A percentile compares a stretch with the other conserved stretches of the same genome.
phyloP scores from a whole-genome alignment of 2,888 invertebrate genomes.

The Tinea pellionella region DNA sequence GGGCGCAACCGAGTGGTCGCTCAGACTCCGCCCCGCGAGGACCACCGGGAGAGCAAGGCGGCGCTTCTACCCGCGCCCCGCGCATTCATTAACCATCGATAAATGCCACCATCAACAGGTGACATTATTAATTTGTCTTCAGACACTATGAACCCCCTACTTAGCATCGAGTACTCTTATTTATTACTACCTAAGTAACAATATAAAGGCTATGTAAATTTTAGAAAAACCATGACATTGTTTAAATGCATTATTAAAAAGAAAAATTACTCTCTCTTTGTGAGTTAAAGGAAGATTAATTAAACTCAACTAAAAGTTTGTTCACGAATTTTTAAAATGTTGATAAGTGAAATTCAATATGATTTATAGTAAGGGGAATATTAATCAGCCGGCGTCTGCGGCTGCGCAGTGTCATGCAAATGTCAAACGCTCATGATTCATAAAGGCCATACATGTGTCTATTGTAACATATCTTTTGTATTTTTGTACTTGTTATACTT shows the following conservation, averaged over 20 bases:
- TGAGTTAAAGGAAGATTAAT: not conserved
- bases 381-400: conserved; percentile 42
- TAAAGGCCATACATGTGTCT: conserved; percentile 20
- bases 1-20: conserved; percentile 19
- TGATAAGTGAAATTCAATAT: conserved; percentile 19
- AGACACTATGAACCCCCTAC: not conserved
- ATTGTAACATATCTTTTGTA: conserved; percentile 13
- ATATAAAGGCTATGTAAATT: not conserved
- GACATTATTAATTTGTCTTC: conserved; percentile 14
- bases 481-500: not conserved
- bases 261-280: not conserved
- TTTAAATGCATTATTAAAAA: not conserved
- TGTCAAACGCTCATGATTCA: conserved; percentile 49
- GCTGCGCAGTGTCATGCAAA: conserved; percentile 39
- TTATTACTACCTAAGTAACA: not conserved
- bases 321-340: not conserved
- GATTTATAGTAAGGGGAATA: conserved; percentile 53
- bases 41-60: conserved; percentile 70
- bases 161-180: not conserved
- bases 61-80: conserved; percentile 35
- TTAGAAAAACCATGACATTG: not conserved
- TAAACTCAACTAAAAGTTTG: not conserved
- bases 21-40: conserved; percentile 61
- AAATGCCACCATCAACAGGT: conserved; percentile 12
- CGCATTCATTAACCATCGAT: conserved; percentile 12